Evolutionary conservation across 2,113 vertebrate genomes (phyloP).

Genomic region (Chaetura pelagica): DNA sequence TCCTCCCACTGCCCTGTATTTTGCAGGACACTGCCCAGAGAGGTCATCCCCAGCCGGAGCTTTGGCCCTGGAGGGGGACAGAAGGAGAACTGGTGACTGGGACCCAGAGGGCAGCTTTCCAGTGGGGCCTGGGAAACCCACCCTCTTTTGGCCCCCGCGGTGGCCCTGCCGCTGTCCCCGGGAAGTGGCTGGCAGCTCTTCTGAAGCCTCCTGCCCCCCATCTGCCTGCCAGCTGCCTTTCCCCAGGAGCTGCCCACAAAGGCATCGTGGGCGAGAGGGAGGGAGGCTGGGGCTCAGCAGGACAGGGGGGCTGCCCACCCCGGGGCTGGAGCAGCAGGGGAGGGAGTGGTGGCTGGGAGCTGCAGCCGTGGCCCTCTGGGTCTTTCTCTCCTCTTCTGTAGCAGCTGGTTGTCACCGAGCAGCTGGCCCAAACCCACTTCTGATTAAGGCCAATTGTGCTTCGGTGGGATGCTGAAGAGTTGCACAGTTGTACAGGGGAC

Average conservation of each 20-base stretch:
- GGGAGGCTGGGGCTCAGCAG: accelerated
- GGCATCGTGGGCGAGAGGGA: accelerated
- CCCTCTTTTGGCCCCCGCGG: accelerated
- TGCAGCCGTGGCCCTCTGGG: accelerated
- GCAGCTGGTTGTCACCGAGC: neutral
- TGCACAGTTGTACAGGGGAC: neutral
- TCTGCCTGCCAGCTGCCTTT: conserved; percentile 39
- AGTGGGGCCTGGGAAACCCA: neutral
- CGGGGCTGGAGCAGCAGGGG: accelerated
- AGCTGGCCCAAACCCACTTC: neutral
- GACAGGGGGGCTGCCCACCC: accelerated
- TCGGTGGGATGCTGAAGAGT: neutral
- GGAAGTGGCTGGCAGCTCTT: neutral
- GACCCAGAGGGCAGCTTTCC: accelerated
- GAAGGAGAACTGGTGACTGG: neutral
- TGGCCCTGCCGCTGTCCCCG: accelerated
- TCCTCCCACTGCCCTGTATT: neutral
- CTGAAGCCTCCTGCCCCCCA: neutral
- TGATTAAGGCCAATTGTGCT: neutral
- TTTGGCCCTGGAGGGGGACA: accelerated
- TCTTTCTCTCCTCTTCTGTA: neutral
- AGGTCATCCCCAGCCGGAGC: accelerated
- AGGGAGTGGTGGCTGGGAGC: accelerated
- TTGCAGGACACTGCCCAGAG: neutral
- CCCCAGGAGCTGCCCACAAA: neutral